These are phyloP conservation scores for Sebastes itinus DNA, from an alignment of 2,797 vertebrate species.

Conservation along the genomic window DNA sequence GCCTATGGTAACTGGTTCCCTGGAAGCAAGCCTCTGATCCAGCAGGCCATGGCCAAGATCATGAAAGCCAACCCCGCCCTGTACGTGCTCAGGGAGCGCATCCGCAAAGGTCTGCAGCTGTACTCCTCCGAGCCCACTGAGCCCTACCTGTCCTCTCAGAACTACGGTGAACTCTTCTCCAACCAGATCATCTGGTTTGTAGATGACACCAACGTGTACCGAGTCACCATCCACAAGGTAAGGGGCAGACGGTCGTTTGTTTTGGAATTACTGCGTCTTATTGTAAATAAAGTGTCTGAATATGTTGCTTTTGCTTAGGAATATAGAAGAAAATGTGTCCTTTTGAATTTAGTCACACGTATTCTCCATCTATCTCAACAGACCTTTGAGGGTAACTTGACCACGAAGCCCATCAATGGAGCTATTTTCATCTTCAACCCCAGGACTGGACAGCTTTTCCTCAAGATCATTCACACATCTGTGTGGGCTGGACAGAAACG, in stretches of 20 bases:
- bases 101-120: conserved; percentile 97
- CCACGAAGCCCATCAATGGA: conserved; percentile 98
- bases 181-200: conserved; percentile 99
- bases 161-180: conserved; percentile 99
- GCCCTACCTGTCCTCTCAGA: conserved; percentile 98
- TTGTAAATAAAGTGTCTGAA: background rate
- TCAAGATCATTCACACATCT: conserved; percentile 99
- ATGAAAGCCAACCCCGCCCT: conserved; percentile 99
- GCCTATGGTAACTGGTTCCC: conserved; percentile 99
- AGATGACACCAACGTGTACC: conserved; percentile 98
- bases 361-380: conserved; percentile 55
- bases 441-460: conserved; percentile 98
- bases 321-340: background rate
- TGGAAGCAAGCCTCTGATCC: conserved; percentile 98
- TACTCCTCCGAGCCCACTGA: conserved; percentile 99
- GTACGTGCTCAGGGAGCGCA: conserved; percentile 96
- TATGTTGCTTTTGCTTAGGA: background rate
- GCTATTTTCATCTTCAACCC: conserved; percentile 99
- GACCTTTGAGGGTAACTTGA: conserved; percentile 99
- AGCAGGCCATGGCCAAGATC: conserved; percentile 99
- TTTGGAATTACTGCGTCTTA: background rate
- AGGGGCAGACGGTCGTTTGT: background rate
- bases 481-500: conserved; percentile 99
- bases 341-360: background rate
- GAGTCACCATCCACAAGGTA: conserved; percentile 99